Evolutionary conservation across 1,140 invertebrate genomes (phyloP).

Genomic region (Hormaphis cornu): DNA sequence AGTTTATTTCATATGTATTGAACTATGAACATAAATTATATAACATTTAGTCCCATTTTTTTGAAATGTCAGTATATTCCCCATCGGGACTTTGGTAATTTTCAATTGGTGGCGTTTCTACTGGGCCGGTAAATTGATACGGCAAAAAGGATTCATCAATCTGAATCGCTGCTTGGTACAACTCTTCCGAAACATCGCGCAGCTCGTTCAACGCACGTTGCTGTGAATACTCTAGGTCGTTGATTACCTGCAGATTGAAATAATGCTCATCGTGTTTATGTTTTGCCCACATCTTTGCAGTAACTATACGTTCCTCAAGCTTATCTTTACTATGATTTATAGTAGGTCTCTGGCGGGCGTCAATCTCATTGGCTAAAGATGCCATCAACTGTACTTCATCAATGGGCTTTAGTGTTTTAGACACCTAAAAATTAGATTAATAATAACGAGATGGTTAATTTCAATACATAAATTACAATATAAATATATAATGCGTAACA

Average conservation of each 20-base stretch:
- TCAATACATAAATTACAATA: too few relatives aligned
- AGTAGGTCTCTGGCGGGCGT: slow-evolving; percentile 47
- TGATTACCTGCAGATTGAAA: slow-evolving; percentile 55
- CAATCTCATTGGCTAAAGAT: slow-evolving; percentile 53
- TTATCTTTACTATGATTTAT: slow-evolving; percentile 44
- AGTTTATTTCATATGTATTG: background rate
- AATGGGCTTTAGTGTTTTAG: slow-evolving; percentile 65
- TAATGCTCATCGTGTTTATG: slow-evolving; percentile 57
- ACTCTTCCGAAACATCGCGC: slow-evolving; percentile 62
- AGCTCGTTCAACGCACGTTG: slow-evolving; percentile 66
- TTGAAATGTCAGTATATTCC: slow-evolving; percentile 70
- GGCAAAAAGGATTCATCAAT: slow-evolving; percentile 59
- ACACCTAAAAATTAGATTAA: background rate
- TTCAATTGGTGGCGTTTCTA: slow-evolving; percentile 65
- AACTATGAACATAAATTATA: background rate
- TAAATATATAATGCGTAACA: too few relatives aligned
- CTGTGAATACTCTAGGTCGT: slow-evolving; percentile 58
- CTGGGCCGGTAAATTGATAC: slow-evolving; percentile 55
- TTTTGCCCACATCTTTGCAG: slow-evolving; percentile 62
- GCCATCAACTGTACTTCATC: slow-evolving; percentile 65
- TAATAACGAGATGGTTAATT: too few relatives aligned
- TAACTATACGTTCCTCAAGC: slow-evolving; percentile 47
- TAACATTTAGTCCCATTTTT: slow-evolving; percentile 56
- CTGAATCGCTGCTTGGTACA: slow-evolving; percentile 75
- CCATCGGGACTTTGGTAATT: slow-evolving; percentile 71